phyloP scores from a whole-genome alignment of 2,797 vertebrate species.

The Uromys caudimaculatus region DNA sequence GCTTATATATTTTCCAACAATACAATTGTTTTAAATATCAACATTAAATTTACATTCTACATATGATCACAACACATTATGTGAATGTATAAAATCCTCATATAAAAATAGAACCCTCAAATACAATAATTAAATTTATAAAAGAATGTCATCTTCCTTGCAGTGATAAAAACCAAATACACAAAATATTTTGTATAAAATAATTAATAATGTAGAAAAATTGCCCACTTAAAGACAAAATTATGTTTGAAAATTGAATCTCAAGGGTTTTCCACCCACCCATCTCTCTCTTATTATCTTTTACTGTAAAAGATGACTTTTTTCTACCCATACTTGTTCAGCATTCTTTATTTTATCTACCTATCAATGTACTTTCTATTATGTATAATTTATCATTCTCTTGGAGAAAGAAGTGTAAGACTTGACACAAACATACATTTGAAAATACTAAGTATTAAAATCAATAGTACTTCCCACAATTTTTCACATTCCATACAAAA shows the following conservation, averaged over 20 bases:
- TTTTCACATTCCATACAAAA: not conserved
- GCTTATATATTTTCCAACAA: not conserved
- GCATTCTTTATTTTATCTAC: not conserved
- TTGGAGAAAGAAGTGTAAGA: not conserved
- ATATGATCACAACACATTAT: not conserved
- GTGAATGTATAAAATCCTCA: not conserved
- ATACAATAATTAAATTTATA: not conserved
- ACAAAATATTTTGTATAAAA: not conserved
- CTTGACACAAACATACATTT: not conserved
- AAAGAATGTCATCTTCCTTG: not conserved
- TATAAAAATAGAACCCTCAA: not conserved
- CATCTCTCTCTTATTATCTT: not conserved
- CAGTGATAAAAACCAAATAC: not conserved
- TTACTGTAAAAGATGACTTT: not conserved
- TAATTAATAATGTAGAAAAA: not conserved
- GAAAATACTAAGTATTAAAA: not conserved
- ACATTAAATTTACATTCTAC: not conserved
- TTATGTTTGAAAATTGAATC: not conserved
- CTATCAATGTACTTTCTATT: not conserved
- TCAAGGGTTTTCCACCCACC: not conserved
- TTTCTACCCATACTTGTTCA: not conserved
- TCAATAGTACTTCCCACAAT: not conserved
- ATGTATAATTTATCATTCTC: not conserved
- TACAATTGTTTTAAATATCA: too few relatives aligned
- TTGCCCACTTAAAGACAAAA: not conserved